phyloP scores from a whole-genome alignment of 2,797 vertebrate genomes.

The Heterohyrax brucei region DNA sequence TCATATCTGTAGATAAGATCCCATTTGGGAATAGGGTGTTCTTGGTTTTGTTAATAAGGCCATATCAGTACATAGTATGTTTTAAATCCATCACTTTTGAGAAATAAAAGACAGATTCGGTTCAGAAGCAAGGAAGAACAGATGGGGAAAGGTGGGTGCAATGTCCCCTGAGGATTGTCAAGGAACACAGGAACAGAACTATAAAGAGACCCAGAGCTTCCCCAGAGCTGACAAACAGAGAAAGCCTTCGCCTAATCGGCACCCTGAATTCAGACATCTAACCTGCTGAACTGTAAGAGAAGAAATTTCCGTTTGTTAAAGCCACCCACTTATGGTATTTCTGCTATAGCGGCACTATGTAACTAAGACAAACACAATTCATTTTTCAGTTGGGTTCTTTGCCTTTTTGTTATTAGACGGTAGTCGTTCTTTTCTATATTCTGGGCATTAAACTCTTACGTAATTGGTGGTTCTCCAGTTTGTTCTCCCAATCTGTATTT shows the following conservation, averaged over 20 bases:
- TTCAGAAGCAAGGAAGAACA: background rate
- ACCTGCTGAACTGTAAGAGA: background rate
- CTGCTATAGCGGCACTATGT: too few species aligned
- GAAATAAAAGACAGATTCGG: background rate
- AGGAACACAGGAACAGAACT: background rate
- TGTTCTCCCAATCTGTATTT: too few species aligned
- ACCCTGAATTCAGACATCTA: too few species aligned
- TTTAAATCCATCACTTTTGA: background rate
- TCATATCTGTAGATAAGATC: background rate
- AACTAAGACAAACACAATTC: too few species aligned
- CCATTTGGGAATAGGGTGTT: background rate
- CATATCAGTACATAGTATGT: background rate
- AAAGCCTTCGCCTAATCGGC: background rate
- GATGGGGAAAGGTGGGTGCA: background rate
- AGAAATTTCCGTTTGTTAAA: background rate
- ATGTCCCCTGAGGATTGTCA: background rate
- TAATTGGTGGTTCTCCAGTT: too few species aligned
- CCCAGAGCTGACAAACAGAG: background rate
- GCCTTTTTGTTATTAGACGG: too few species aligned
- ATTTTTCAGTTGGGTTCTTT: too few species aligned
- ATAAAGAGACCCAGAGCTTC: background rate
- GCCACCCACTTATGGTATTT: too few species aligned
- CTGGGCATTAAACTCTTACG: too few species aligned
- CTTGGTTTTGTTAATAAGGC: background rate
- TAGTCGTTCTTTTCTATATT: too few species aligned